A percentile compares a stretch with the other conserved stretches of the same genome.
These are phyloP conservation scores for Tiliacea aurago DNA, from an alignment of 2,888 invertebrate species.

Conservation along the genomic window DNA sequence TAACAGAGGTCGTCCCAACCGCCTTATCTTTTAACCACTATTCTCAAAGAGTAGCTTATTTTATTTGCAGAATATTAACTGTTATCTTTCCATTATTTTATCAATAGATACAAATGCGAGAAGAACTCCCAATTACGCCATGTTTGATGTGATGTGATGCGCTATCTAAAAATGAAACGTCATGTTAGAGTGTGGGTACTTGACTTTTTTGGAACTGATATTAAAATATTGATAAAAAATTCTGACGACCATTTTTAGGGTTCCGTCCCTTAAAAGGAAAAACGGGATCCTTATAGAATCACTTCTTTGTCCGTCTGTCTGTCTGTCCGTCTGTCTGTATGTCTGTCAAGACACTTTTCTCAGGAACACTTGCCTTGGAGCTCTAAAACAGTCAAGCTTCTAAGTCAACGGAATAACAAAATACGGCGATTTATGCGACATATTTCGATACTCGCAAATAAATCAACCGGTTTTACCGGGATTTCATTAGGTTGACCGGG, in stretches of 20 bases:
- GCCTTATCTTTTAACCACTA: constrained; percentile 18
- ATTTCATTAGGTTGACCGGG: too few relatives aligned
- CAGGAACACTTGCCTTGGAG: too few relatives aligned
- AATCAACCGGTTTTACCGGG: too few relatives aligned
- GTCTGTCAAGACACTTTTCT: too few relatives aligned
- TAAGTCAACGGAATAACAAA: too few relatives aligned
- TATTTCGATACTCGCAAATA: too few relatives aligned
- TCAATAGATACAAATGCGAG: constrained; percentile 35
- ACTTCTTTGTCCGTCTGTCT: too few relatives aligned
- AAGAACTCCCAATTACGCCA: constrained; percentile 46
- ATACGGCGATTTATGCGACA: too few relatives aligned
- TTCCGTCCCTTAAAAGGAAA: too few relatives aligned
- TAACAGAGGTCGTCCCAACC: constrained; percentile 13
- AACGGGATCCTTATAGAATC: too few relatives aligned
- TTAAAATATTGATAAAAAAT: constrained; percentile 44
- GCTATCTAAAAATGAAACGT: constrained; percentile 47
- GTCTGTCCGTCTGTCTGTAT: too few relatives aligned
- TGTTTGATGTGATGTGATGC: constrained; percentile 39
- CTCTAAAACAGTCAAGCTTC: too few relatives aligned
- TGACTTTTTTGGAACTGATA: constrained; percentile 42
- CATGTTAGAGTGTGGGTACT: constrained; percentile 32
- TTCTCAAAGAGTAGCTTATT: constrained; percentile 28
- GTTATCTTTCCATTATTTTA: constrained; percentile 38
- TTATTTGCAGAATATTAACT: constrained; percentile 35
- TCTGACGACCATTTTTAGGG: constrained; percentile 23